Conservation (phyloP, 1,140 invertebrate genomes). For the Amyelois transitella region DNA sequence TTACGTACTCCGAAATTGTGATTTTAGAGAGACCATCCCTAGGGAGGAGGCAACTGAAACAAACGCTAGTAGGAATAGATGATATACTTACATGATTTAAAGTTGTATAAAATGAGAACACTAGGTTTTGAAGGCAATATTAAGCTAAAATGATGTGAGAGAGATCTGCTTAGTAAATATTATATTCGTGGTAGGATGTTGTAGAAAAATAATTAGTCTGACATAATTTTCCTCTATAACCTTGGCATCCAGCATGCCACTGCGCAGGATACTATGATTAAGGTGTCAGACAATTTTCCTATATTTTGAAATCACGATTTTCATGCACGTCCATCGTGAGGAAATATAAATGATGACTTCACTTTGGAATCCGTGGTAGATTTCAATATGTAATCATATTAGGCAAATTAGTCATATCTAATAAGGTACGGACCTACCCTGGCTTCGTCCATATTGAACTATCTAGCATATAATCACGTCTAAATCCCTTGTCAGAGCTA, state of each 20-base stretch:
- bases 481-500: no score
- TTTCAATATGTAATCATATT: background rate
- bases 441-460: no score
- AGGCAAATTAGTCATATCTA: background rate
- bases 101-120: no score
- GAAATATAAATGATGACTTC: background rate
- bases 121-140: no score
- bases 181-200: background rate
- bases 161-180: background rate
- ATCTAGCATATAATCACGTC: no score
- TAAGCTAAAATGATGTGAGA: no score
- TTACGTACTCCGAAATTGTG: no score
- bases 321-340: background rate
- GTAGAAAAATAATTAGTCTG: background rate
- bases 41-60: no score
- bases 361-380: background rate
- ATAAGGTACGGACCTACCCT: no score
- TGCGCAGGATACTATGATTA: background rate
- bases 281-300: background rate
- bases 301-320: background rate
- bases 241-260: background rate
- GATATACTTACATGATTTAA: no score
- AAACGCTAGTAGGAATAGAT: no score
- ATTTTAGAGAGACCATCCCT: no score
- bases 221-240: background rate